Conservation (phyloP, 1,140 invertebrate genomes). For the Philaenus spumarius region DNA sequence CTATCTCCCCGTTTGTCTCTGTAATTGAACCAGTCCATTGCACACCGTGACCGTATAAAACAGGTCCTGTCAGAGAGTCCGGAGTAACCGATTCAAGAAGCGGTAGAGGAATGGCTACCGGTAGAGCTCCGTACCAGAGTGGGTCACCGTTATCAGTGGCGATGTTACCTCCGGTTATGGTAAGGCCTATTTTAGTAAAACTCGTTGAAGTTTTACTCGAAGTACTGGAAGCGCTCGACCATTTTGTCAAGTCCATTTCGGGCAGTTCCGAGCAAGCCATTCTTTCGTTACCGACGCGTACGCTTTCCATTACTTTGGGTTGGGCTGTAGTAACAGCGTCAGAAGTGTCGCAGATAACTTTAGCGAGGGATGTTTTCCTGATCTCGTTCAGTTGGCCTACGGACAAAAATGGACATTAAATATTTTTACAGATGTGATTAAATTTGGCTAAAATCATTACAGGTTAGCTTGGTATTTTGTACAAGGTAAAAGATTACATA, state of each 20-base stretch:
- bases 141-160: neutral
- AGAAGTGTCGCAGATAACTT: slow-evolving; percentile 85
- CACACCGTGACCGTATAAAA: neutral
- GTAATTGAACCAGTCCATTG: slow-evolving; percentile 9
- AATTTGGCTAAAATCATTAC: too few relatives aligned
- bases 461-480: too few relatives aligned
- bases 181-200: neutral
- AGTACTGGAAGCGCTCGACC: neutral
- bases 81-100: neutral
- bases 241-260: slow-evolving; percentile 43
- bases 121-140: slow-evolving; percentile 11
- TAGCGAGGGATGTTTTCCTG: slow-evolving; percentile 71
- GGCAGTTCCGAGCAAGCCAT: slow-evolving; percentile 53
- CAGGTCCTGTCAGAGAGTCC: neutral
- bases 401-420: too few relatives aligned
- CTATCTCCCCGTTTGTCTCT: neutral
- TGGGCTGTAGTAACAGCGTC: slow-evolving; percentile 67
- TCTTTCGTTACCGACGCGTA: slow-evolving; percentile 51
- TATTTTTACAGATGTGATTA: too few relatives aligned
- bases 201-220: neutral
- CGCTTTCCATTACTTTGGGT: slow-evolving; percentile 63
- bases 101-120: neutral
- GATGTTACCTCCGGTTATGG: neutral
- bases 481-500: too few relatives aligned
- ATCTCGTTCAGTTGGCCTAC: slow-evolving; percentile 81